A percentile compares a stretch with the other conserved stretches of the same genome.
Conservation (phyloP, 1,140 invertebrate species). For the Solen grandis region DNA sequence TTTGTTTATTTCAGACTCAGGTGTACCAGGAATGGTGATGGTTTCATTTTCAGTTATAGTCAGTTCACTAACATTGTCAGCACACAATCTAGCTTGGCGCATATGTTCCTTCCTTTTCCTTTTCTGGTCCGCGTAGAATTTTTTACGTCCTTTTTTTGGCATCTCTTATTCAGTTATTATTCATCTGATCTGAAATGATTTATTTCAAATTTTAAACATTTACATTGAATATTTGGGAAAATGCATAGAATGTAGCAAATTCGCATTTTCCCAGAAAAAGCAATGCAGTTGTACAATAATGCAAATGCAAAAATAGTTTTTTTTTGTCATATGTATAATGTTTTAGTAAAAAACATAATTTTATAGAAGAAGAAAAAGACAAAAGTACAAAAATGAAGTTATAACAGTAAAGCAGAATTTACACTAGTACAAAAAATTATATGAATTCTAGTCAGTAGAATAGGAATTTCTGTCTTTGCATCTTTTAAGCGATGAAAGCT, state of each 20-base stretch:
- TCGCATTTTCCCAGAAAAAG: constrained; percentile 29
- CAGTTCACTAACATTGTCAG: constrained; percentile 29
- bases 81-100: constrained; percentile 22
- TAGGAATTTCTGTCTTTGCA: constrained; percentile 29
- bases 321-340: constrained; percentile 21
- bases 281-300: constrained; percentile 30
- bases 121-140: constrained; percentile 26
- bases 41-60: constrained; percentile 30
- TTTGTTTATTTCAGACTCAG: constrained; percentile 30
- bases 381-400: constrained; percentile 31
- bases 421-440: constrained; percentile 27
- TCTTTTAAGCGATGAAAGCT: constrained; percentile 24
- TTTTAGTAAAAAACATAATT: constrained; percentile 29
- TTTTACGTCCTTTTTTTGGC: constrained; percentile 29
- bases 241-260: constrained; percentile 30
- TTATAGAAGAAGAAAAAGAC: constrained; percentile 30
- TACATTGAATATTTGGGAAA: constrained; percentile 30
- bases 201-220: constrained; percentile 28
- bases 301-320: constrained; percentile 18
- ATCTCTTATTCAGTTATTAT: constrained; percentile 28
- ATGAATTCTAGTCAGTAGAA: constrained; percentile 23
- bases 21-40: constrained; percentile 28
- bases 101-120: constrained; percentile 25
- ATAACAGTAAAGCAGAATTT: constrained; percentile 27
- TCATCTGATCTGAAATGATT: constrained; percentile 30